A percentile compares a stretch with the other conserved stretches of the same genome.
Evolutionary conservation across 2,797 vertebrate genomes (phyloP).

Genomic region (Falco berigora): DNA sequence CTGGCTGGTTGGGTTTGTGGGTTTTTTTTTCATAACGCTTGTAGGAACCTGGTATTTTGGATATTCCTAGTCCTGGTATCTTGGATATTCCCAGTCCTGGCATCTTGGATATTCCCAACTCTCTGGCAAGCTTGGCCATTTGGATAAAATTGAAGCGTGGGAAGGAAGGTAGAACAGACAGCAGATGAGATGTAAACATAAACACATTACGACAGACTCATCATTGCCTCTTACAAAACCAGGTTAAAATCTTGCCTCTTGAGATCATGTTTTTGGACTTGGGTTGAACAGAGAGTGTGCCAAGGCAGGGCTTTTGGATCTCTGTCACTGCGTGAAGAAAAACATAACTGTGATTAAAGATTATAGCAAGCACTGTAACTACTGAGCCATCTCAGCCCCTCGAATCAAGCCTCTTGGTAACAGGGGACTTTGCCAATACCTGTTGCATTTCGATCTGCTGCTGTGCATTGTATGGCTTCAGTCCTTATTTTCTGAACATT

Average conservation of each 20-base stretch:
- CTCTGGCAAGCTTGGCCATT: neutral
- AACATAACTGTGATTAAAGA: neutral
- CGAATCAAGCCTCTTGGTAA: neutral
- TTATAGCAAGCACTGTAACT: neutral
- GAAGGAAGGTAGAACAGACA: neutral
- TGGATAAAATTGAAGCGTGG: neutral
- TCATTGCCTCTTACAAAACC: neutral
- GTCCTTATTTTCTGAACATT: neutral
- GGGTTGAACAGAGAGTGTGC: neutral
- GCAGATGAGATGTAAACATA: neutral
- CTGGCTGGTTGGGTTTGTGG: neutral
- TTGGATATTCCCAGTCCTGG: neutral
- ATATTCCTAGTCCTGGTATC: neutral
- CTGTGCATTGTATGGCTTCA: neutral
- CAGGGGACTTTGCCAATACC: neutral
- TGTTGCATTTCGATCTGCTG: neutral
- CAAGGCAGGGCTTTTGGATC: neutral
- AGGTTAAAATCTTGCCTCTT: neutral
- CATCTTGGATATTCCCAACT: neutral
- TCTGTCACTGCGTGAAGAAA: neutral
- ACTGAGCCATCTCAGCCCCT: neutral
- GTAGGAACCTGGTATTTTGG: neutral
- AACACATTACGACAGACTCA: neutral
- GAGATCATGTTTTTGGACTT: neutral
- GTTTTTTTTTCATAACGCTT: rapidly evolving